Evolutionary conservation across 2,888 invertebrate genomes (phyloP), one percentile per base, ranked within the genome.

Genomic region (Unio pictorum): DNA sequence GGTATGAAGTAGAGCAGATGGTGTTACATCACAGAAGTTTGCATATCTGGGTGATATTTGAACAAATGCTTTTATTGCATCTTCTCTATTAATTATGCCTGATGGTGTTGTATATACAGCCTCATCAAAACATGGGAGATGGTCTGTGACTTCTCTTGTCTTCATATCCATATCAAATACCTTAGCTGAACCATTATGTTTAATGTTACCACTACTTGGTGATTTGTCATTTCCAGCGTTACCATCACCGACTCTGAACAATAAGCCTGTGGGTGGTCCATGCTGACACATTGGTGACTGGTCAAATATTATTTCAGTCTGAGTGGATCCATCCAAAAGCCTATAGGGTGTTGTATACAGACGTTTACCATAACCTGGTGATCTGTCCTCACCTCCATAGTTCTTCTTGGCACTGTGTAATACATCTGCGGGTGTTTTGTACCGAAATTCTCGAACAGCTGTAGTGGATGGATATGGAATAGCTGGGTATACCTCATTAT

Each of bases 1-100:
- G 57, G 63, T 70, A 54, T 62, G 30, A 30, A 74, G 30, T 58
- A 72, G 59, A 61, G 65, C 63, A 20, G 76, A 74, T 28, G 75
- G 73, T 63, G 69, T 71, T 54, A 68, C 72, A 55, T 68, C 66
- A 55, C 61, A 67, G 11, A 70, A 65, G 30, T 58, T 57, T 17
- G 57, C 55, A 30, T 20, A 54, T 23, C 67, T 54, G 20, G 60
- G 57, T 18, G 26, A 56, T 45, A n/a, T 64, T 7, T 64, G 17
- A 8, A 3, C 45, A 45, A 45, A 45, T 15, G 45, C 45, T 45
- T 45, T 11, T 4, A 3, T 45, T 15, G 45, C 45, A 15, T 45
- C 45, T 11, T 45, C 45, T 45, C 45, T 45, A 3, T 45, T 11
- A 45, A 45, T 45, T 45, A 45, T 45, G 45, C 45, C 15, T 3